phyloP scores from a whole-genome alignment of 2,797 vertebrate genomes.

The Orientallactaga sibirica region DNA sequence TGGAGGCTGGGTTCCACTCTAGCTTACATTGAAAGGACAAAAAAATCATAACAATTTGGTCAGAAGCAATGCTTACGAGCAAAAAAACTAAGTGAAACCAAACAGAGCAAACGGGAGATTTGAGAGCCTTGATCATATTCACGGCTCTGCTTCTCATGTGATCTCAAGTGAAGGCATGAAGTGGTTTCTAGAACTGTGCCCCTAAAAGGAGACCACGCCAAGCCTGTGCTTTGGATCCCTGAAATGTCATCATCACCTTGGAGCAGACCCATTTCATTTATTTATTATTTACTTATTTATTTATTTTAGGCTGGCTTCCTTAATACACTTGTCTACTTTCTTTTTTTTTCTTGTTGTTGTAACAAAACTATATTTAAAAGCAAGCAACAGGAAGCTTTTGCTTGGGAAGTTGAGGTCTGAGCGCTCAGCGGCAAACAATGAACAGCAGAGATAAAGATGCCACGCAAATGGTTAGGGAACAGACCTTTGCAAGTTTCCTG shows the following conservation, averaged over 20 bases:
- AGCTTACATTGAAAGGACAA: constrained; percentile 36
- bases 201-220: background rate
- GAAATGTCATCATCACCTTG: constrained; percentile 58
- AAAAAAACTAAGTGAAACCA: constrained; percentile 48
- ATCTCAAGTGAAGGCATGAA: background rate
- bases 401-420: constrained; percentile 93
- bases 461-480: constrained; percentile 85
- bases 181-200: background rate
- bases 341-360: constrained; percentile 76
- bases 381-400: constrained; percentile 94
- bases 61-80: constrained; percentile 1
- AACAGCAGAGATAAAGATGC: constrained; percentile 93
- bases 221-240: background rate
- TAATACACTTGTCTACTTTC: constrained; percentile 80
- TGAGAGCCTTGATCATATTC: constrained; percentile 15
- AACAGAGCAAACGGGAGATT: background rate
- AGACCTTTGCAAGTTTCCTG: constrained; percentile 90
- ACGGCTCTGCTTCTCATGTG: constrained; percentile 2
- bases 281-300: constrained; percentile 26
- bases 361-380: constrained; percentile 87
- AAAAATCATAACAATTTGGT: background rate
- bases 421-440: constrained; percentile 92
- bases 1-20: constrained; percentile 46
- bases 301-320: constrained; percentile 47
- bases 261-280: constrained; percentile 71